Evolutionary conservation across 2,113 vertebrate species (phyloP).

Genomic region (Tragelaphus imberbis): DNA sequence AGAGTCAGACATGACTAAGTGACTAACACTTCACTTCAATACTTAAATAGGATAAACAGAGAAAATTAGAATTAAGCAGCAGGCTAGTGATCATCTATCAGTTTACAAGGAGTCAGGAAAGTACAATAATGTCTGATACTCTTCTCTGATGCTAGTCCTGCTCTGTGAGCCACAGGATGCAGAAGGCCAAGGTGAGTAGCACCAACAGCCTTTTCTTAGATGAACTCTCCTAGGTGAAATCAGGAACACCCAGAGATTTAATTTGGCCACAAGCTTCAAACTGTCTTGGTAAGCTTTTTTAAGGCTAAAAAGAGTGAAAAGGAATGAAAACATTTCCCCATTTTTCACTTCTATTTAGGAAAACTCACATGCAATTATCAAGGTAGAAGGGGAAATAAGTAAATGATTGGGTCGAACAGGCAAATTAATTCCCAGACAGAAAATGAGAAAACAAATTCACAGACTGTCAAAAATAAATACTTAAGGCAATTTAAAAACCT

Average conservation of each 20-base stretch:
- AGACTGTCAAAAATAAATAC: neutral
- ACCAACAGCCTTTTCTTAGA: neutral
- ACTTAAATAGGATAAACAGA: neutral
- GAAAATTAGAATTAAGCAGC: constrained; percentile 1
- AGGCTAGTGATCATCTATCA: neutral
- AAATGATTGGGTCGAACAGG: neutral
- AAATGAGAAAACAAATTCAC: neutral
- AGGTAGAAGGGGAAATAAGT: neutral
- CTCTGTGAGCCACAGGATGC: neutral
- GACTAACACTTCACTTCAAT: neutral
- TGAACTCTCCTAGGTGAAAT: neutral
- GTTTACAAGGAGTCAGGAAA: neutral
- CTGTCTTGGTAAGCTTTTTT: neutral
- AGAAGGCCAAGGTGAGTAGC: neutral
- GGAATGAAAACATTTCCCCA: neutral
- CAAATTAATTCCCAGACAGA: neutral
- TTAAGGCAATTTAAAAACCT: neutral
- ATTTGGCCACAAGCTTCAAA: neutral
- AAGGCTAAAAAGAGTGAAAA: neutral
- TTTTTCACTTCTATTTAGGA: neutral
- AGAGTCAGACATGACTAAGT: neutral
- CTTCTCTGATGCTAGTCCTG: neutral
- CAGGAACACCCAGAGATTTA: neutral
- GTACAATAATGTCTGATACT: neutral
- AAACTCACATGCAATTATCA: neutral